Conservation (phyloP, 2,888 invertebrate species). For the Oligia strigilis region DNA sequence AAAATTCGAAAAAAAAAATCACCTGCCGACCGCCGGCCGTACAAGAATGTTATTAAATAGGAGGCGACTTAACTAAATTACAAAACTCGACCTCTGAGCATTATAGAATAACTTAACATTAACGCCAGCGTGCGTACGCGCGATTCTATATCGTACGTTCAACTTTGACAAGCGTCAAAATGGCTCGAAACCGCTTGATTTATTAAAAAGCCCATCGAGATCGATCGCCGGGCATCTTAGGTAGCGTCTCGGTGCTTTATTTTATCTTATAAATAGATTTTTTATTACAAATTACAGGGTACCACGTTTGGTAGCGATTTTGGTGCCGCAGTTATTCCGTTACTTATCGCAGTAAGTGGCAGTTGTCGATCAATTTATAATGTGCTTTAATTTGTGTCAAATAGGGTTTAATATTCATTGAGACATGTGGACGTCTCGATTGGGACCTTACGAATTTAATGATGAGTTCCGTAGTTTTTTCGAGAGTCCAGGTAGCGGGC, state of each 20-base stretch:
- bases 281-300: conserved; percentile 91
- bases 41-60: conserved; percentile 89
- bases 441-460: conserved; percentile 78
- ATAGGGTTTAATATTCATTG: conserved; percentile 83
- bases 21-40: conserved; percentile 83
- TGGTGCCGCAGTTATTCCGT: conserved; percentile 78
- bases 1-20: conserved; percentile 80
- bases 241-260: conserved; percentile 89
- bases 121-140: conserved; percentile 71
- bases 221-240: conserved; percentile 88
- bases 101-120: conserved; percentile 88
- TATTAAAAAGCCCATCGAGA: conserved; percentile 85
- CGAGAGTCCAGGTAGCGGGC: conserved; percentile 79
- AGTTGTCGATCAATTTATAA: conserved; percentile 73
- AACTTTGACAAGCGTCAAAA: conserved; percentile 88
- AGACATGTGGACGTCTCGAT: conserved; percentile 56
- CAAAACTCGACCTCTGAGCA: conserved; percentile 88
- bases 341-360: conserved; percentile 79
- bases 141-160: conserved; percentile 84
- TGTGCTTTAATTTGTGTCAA: conserved; percentile 80
- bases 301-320: conserved; percentile 90
- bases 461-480: conserved; percentile 82
- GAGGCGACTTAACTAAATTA: conserved; percentile 90
- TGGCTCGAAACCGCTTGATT: conserved; percentile 81
- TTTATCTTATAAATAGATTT: conserved; percentile 91